phyloP scores from a whole-genome alignment of 2,113 vertebrate species.

The Spea bombifrons region DNA sequence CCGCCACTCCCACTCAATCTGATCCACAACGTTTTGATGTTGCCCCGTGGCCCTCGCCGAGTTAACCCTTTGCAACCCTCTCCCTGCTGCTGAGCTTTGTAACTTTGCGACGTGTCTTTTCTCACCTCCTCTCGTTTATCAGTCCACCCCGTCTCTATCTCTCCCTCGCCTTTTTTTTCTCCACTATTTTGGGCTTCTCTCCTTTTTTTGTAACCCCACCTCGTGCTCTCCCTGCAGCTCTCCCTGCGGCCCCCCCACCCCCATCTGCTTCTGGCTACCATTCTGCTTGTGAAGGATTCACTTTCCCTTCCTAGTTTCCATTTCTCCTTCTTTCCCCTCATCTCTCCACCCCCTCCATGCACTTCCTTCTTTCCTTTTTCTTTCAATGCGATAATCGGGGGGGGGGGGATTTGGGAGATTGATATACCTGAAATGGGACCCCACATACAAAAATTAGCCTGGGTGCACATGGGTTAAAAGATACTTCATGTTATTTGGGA shows the following conservation, averaged over 20 bases:
- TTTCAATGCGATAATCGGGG: neutral
- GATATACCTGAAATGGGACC: too few species aligned
- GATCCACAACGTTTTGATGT: too few species aligned
- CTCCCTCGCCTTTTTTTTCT: neutral
- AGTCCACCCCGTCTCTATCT: neutral
- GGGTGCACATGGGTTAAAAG: neutral
- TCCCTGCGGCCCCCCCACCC: slow-evolving; percentile 24
- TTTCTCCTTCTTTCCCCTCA: slow-evolving; percentile 24
- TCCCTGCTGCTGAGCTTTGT: neutral
- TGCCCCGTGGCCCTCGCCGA: neutral
- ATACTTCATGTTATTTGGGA: slow-evolving; percentile 20
- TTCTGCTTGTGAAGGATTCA: neutral
- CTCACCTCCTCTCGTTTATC: neutral
- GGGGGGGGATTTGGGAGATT: too few species aligned
- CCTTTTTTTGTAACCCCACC: neutral
- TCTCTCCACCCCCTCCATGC: neutral
- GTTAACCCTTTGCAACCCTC: neutral
- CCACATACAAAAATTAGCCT: too few species aligned
- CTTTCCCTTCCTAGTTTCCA: slow-evolving; percentile 33
- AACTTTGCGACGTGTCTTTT: neutral
- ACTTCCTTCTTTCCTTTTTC: neutral
- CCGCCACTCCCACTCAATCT: too few species aligned
- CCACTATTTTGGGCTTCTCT: neutral
- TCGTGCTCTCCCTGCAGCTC: neutral
- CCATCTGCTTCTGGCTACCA: neutral